phyloP scores from a whole-genome alignment of 2,888 invertebrate species.

The Iphiclides podalirius region DNA sequence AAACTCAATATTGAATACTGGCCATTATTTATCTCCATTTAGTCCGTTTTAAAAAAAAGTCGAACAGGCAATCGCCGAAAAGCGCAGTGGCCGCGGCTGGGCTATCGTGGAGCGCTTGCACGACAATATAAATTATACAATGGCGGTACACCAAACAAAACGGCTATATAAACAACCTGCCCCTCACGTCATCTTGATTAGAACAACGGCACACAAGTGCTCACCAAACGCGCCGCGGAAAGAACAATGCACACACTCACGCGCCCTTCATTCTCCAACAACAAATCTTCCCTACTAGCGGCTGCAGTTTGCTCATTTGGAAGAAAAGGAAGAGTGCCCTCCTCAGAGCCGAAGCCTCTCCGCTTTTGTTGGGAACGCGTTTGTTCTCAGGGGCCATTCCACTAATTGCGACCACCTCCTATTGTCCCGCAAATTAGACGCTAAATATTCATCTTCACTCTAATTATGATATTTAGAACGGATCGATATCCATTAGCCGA shows the following conservation, averaged over 20 bases:
- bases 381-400: slow-evolving; percentile 76
- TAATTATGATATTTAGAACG: slow-evolving; percentile 48
- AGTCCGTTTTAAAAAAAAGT: no score
- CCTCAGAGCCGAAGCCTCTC: slow-evolving; percentile 55
- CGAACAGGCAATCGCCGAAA: background rate
- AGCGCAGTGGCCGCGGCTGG: slow-evolving; percentile 6
- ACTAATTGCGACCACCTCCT: slow-evolving; percentile 76
- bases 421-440: slow-evolving; percentile 73
- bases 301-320: slow-evolving; percentile 78
- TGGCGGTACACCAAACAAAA: slow-evolving; percentile 15
- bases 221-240: slow-evolving; percentile 62
- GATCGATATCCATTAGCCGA: slow-evolving; percentile 39
- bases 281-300: slow-evolving; percentile 69
- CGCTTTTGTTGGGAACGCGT: slow-evolving; percentile 72
- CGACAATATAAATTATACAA: slow-evolving; percentile 16
- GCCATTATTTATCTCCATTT: no score
- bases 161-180: slow-evolving; percentile 26
- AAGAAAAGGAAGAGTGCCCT: slow-evolving; percentile 72
- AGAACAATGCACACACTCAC: slow-evolving; percentile 68
- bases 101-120: background rate
- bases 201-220: slow-evolving; percentile 65
- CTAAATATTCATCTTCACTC: slow-evolving; percentile 58
- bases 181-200: slow-evolving; percentile 62
- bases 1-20: no score
- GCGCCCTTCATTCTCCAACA: slow-evolving; percentile 66